Evolutionary conservation across 2,888 invertebrate genomes (phyloP).

Genomic region (Drosophila limbata): DNA sequence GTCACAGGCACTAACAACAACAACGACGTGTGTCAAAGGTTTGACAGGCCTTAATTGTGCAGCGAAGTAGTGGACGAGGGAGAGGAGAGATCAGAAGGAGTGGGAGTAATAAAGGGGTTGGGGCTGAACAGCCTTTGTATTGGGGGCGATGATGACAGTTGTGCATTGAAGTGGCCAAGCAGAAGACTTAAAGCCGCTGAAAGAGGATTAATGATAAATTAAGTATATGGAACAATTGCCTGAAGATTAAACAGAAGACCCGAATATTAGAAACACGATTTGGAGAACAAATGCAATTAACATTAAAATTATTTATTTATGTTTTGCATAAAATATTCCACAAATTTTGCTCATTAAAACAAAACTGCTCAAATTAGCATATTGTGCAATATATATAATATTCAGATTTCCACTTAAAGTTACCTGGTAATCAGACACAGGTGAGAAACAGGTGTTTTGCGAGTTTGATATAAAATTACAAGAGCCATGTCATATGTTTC

Average conservation of each 20-base stretch:
- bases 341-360: neutral
- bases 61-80: slow-evolving; percentile 27
- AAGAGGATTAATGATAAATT: slow-evolving; percentile 21
- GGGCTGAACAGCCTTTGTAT: slow-evolving; percentile 1
- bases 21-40: slow-evolving; percentile 77
- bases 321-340: neutral
- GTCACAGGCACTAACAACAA: slow-evolving; percentile 45
- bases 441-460: slow-evolving; percentile 35
- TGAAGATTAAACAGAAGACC: slow-evolving; percentile 16
- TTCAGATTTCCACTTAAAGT: neutral
- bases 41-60: slow-evolving; percentile 80
- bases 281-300: neutral
- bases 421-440: slow-evolving; percentile 6
- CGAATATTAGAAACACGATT: slow-evolving; percentile 13
- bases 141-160: slow-evolving; percentile 14
- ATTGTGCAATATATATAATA: neutral
- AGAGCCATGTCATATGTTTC: neutral
- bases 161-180: slow-evolving; percentile 19
- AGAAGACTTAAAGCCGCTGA: slow-evolving; percentile 30
- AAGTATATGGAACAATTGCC: slow-evolving; percentile 12
- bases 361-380: neutral
- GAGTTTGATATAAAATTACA: neutral
- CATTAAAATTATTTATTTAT: neutral
- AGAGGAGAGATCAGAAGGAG: neutral
- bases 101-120: neutral